Base-by-base conservation (phyloP, 2,797 vertebrate genomes). In the Helostoma temminkii region DNA sequence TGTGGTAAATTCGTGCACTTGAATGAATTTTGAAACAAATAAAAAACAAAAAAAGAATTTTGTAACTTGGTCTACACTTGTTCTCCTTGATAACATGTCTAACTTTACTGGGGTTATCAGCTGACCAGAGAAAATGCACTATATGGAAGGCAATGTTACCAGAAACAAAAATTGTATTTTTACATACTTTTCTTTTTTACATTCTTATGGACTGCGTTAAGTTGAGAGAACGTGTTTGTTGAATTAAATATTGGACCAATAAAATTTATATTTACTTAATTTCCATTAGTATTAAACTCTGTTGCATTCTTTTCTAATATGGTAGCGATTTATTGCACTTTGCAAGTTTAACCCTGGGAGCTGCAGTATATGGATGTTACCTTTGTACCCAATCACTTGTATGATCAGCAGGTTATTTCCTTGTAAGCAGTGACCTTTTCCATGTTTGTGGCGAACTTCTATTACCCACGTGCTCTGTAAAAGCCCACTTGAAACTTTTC, bases 331-430 rank as follows among this genome's bases (percentile, higher is more conserved):
- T 25, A 6, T 11, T 71, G 30, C 53, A n/a, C 0, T 2, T 39
- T 26, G 5, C 28, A 12, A 55, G 14, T 57, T 52, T 25, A 9
- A 26, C 16, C 11, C 25, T 32, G 30, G 18, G 11, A 71, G 37
- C 12, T 61, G 12, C 55, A 30, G 6, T 30, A 30, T 30, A 68
- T 52, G 4, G 25, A 50, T 39, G 21, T 48, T 62, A 80, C 65
- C 75, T 71, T 83, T 77, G 80, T 57, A 63, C 59, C 42, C 15
- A 28, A 42, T 24, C 34, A 30, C 22, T 55, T 39, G 0, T 42
- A 32, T 34, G 22, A 46, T 64, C 26, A 71, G 49, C 18, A 47
- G 45, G 18, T 39, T 2, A n/a, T 19, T 14, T 15, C 24, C 6
- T 36, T 55, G 11, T n/a, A 26, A 11, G 15, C 39, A 18, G 24